Conservation (phyloP, 2,888 invertebrate species). For the Drosophila subquinaria region DNA sequence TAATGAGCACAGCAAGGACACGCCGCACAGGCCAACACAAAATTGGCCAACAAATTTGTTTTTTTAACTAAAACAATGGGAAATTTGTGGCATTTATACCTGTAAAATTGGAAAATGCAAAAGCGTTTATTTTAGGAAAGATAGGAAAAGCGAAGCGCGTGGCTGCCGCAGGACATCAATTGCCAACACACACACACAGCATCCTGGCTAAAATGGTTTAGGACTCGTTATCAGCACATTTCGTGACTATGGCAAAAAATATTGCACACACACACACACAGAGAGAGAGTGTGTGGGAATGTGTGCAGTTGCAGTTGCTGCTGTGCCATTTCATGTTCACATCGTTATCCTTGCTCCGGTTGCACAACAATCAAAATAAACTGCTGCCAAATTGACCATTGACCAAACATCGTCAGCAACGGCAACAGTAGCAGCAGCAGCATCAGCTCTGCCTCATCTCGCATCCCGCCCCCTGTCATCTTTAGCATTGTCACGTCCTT, state of each 20-base stretch:
- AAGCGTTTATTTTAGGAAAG: slow-evolving; percentile 51
- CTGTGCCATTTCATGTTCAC: slow-evolving; percentile 69
- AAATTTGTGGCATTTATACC: slow-evolving; percentile 22
- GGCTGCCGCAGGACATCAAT: slow-evolving; percentile 40
- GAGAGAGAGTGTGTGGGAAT: slow-evolving; percentile 7
- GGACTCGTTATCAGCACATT: slow-evolving; percentile 70
- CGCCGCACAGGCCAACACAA: background rate
- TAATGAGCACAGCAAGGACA: slow-evolving; percentile 28
- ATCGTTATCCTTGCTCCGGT: slow-evolving; percentile 78
- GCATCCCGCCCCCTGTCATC: slow-evolving; percentile 11
- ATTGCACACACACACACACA: slow-evolving; percentile 9
- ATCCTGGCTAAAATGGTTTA: slow-evolving; percentile 20
- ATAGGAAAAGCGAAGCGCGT: slow-evolving; percentile 32
- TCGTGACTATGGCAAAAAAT: slow-evolving; percentile 70
- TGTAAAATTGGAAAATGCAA: slow-evolving; percentile 41
- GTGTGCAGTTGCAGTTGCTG: slow-evolving; percentile 50
- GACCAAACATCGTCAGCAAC: slow-evolving; percentile 71
- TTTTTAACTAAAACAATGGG: slow-evolving; percentile 3
- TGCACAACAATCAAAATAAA: slow-evolving; percentile 82
- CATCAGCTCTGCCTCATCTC: background rate
- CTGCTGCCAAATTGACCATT: slow-evolving; percentile 82
- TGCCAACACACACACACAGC: background rate
- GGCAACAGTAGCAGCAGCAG: slow-evolving; percentile 19
- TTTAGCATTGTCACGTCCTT: slow-evolving; percentile 67
- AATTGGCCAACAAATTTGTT: background rate